Base-by-base conservation (phyloP, 2,797 vertebrate species). In the Ispidina picta region DNA sequence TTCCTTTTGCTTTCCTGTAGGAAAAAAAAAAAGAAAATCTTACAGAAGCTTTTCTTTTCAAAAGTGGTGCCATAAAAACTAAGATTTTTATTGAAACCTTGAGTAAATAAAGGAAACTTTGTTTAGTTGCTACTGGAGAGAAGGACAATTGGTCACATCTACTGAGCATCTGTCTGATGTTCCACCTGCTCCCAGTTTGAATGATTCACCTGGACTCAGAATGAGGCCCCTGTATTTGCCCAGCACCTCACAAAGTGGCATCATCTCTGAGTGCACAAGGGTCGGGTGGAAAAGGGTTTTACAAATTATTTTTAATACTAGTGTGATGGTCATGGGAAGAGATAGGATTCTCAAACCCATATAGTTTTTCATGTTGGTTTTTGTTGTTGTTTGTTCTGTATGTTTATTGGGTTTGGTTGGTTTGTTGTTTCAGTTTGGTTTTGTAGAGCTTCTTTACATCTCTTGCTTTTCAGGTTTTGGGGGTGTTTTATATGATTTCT, bases 1-100 rank as follows among this genome's bases (percentile, higher is more conserved):
- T 98, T 98, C 95, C 96, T 97, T 96, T 79, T 93, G 88, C 93
- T 92, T 94, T 94, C 90, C 94, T 88, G 68, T 65, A 82, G 92
- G 37, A 39, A 39, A 39, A 39, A 39, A 49, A 93, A 96, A 95
- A 91, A 95, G 39, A 87, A 91, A 93, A 95, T 91, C 55, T 91
- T 93, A 83, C 70, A 39, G 92, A 71, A 90, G 90, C 93, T 86
- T 92, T 95, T 70, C 86, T 85, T 94, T 93, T 70, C 83, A 73
- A 75, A 92, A 46, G 43, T 3, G 23, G 55, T 86, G 83, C 72
- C 70, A 84, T 35, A 84, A 95, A 96, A 95, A 87, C 73, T 72
- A 94, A 76, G 76, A 73, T 71, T 91, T 94, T 96, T 86, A 81
- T 95, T 95, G 88, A 80, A 93, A 31, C 58, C 92, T 78, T 72